Evolutionary conservation across 2,888 invertebrate genomes (phyloP), one percentile per base, ranked within the genome.

Genomic region (Boloria euphrosyne): DNA sequence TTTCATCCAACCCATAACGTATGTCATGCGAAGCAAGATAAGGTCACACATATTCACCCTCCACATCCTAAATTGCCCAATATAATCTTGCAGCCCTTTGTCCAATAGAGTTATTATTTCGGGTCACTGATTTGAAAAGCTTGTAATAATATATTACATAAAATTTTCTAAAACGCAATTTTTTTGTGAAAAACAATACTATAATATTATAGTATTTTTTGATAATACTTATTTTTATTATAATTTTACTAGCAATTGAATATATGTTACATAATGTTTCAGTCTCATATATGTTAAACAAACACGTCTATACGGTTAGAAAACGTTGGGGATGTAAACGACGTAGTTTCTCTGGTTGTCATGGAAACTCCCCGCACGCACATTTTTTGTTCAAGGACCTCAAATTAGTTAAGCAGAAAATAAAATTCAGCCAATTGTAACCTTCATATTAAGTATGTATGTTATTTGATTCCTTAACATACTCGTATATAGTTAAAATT

Each of bases 331-430:
- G 80, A 78, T 78, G 81, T 78, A 80, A 87, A 89, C 81, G 85
- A 82, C 86, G 90, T 85, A 89, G 85, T 89, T 89, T 89, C 85
- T 86, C 80, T 78, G 65, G 90, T 92, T 87, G 80, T 83, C 81
- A 90, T 90, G 82, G 82, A 81, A 82, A 92, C 90, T 80, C 89
- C 89, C 88, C 81, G 87, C 87, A 86, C 84, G 82, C 57, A 44
- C 57, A 57, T 78, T 82, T 82, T 81, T 69, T 74, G 72, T 70
- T 78, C 80, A 82, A 78, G 78, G 78, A 81, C 77, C 80, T 74
- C 73, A 80, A 85, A 85, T 87, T 58, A 65, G 38, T 59, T 44
- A 57, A 59, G 31, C 13, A 50, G 4, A 49, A 7, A 13, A 14
- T 16, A 10, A 16, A 16, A 49, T 16, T 4, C n/a, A 16, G 3